A percentile compares a stretch with the other conserved stretches of the same genome.
Conservation (phyloP, 1,140 invertebrate genomes). For the Caenorhabditis briggsae region DNA sequence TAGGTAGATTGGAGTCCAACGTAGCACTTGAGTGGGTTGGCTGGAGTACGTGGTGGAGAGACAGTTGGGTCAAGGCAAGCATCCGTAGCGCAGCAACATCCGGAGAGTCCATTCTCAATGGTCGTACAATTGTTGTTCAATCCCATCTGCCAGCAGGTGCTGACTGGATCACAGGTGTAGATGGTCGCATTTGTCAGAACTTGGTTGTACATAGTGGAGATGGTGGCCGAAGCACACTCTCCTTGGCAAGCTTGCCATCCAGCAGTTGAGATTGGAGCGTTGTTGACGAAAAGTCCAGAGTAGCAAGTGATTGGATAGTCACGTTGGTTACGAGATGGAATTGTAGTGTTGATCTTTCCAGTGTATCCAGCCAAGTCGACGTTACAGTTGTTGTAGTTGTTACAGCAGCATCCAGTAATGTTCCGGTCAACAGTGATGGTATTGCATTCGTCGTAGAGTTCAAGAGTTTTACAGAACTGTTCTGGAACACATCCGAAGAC, state of each 20-base stretch:
- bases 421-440: conserved; percentile 3
- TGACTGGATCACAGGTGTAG: conserved; percentile 60
- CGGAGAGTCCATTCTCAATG: conserved; percentile 33
- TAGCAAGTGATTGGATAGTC: conserved; percentile 44
- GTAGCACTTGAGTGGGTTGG: conserved; percentile 52
- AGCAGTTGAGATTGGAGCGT: conserved; percentile 12
- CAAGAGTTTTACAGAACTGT: conserved; percentile 11
- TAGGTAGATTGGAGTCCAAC: conserved; percentile 40
- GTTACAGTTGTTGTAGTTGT: conserved; percentile 62
- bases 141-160: conserved; percentile 40
- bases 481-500: conserved; percentile 32
- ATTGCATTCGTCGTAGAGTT: conserved; percentile 32
- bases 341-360: conserved; percentile 22
- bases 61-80: conserved; percentile 53
- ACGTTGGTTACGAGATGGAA: not conserved
- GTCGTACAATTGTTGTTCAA: conserved; percentile 56
- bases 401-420: conserved; percentile 58
- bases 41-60: conserved; percentile 24
- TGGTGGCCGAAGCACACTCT: conserved; percentile 48
- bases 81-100: conserved; percentile 52
- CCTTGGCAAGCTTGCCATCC: conserved; percentile 54
- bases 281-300: conserved; percentile 42
- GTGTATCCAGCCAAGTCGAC: conserved; percentile 32
- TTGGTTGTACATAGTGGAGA: conserved; percentile 19
- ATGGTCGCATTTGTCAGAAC: conserved; percentile 12